These are phyloP conservation scores for Sepioteuthis lessoniana DNA, from an alignment of 2,888 invertebrate genomes.

Conservation along the genomic window DNA sequence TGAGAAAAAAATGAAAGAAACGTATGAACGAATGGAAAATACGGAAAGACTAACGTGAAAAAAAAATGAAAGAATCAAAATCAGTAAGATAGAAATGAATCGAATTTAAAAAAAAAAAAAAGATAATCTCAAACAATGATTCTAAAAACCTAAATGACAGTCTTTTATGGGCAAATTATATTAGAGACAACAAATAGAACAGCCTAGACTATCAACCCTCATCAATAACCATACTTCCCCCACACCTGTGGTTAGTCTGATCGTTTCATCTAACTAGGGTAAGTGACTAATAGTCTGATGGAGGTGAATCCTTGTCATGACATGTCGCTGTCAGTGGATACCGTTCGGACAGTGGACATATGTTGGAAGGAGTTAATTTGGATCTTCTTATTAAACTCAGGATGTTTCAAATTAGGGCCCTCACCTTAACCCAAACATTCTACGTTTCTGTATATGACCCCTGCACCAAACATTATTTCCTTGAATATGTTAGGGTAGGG, in stretches of 20 bases:
- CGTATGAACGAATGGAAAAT: no score
- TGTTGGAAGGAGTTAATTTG: neutral
- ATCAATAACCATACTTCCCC: neutral
- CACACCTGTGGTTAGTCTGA: neutral
- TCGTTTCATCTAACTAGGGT: neutral
- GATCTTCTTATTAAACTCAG: neutral
- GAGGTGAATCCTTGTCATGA: neutral
- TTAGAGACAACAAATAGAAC: neutral
- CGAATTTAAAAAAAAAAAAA: no score
- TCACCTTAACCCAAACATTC: neutral
- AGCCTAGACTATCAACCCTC: neutral
- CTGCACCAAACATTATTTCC: neutral
- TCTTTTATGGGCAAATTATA: no score
- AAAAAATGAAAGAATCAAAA: neutral
- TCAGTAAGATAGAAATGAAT: no score
- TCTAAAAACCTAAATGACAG: no score
- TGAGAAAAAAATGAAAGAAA: no score
- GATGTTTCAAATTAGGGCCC: neutral
- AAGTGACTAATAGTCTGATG: neutral
- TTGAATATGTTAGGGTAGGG: neutral
- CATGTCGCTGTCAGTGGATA: neutral
- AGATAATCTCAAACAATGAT: no score
- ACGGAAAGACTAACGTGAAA: no score
- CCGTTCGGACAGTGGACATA: neutral
- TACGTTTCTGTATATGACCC: neutral